These are phyloP conservation scores for Cyanoliseus patagonus DNA, from an alignment of 2,113 vertebrate genomes.

Conservation along the genomic window DNA sequence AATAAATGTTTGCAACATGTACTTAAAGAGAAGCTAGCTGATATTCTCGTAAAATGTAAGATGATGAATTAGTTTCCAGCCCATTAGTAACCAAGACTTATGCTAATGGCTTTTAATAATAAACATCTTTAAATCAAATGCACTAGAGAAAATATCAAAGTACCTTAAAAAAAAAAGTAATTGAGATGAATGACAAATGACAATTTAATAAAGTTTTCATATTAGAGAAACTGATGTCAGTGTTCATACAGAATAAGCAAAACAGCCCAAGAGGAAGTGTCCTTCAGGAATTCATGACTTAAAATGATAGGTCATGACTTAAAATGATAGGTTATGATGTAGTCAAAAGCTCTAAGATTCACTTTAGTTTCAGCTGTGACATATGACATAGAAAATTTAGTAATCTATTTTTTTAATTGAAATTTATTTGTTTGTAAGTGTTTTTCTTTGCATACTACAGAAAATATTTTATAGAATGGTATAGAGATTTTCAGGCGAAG, in stretches of 20 bases:
- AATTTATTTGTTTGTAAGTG: not conserved
- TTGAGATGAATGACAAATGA: not conserved
- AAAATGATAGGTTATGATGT: not conserved
- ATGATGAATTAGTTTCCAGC: not conserved
- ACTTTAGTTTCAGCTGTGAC: not conserved
- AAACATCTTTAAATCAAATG: conserved; percentile 32
- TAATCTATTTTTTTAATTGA: not conserved
- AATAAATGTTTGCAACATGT: not conserved
- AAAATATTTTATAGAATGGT: not conserved
- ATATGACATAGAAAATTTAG: not conserved
- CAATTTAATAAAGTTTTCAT: conserved; percentile 21
- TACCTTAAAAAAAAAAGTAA: not conserved
- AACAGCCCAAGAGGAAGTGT: not conserved
- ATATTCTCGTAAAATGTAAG: not conserved
- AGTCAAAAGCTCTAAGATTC: not conserved
- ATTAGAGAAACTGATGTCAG: not conserved
- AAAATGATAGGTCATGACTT: not conserved
- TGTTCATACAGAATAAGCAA: not conserved
- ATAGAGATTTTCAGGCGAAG: not conserved
- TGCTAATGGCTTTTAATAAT: not conserved
- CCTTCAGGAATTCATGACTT: not conserved
- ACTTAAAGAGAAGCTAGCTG: not conserved
- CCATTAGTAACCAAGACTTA: conserved; percentile 26
- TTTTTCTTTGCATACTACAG: not conserved
- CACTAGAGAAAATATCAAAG: not conserved